phyloP scores from a whole-genome alignment of 2,113 vertebrate species.

The Pelecanus crispus region DNA sequence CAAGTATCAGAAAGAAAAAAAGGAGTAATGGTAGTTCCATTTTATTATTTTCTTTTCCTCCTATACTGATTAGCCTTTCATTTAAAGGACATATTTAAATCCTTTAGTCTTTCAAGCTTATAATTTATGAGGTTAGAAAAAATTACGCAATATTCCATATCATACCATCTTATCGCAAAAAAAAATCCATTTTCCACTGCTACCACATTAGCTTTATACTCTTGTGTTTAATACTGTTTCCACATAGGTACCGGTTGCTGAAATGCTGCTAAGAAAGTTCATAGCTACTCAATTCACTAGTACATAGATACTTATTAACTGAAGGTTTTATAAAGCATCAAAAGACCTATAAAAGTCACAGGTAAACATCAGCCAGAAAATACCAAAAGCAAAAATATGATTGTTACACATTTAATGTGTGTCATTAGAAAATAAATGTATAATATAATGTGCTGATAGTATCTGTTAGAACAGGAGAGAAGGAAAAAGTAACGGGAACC shows the following conservation, averaged over 20 bases:
- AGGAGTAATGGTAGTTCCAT: not conserved
- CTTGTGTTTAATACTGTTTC: not conserved
- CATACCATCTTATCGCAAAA: not conserved
- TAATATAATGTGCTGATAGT: not conserved
- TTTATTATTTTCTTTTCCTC: not conserved
- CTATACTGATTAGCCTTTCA: not conserved
- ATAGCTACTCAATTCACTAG: not conserved
- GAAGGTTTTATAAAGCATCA: not conserved
- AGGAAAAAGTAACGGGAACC: not conserved
- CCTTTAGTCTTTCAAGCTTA: not conserved
- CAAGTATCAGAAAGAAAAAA: not conserved
- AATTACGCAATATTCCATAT: not conserved
- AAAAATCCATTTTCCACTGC: not conserved
- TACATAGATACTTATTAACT: not conserved
- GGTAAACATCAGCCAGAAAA: not conserved
- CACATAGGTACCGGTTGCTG: not conserved
- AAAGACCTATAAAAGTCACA: not conserved
- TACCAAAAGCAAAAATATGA: not conserved
- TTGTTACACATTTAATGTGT: not conserved
- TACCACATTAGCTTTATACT: not conserved
- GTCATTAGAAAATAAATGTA: not conserved
- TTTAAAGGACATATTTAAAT: not conserved
- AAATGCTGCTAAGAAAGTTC: not conserved
- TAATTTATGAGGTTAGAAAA: not conserved
- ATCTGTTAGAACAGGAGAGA: not conserved